A percentile compares a stretch with the other conserved stretches of the same genome.
These are phyloP conservation scores for Aurelia sp. DNA, from an alignment of 30 jellyfish, hydroid and myxozoan species.

Conservation along the genomic window DNA sequence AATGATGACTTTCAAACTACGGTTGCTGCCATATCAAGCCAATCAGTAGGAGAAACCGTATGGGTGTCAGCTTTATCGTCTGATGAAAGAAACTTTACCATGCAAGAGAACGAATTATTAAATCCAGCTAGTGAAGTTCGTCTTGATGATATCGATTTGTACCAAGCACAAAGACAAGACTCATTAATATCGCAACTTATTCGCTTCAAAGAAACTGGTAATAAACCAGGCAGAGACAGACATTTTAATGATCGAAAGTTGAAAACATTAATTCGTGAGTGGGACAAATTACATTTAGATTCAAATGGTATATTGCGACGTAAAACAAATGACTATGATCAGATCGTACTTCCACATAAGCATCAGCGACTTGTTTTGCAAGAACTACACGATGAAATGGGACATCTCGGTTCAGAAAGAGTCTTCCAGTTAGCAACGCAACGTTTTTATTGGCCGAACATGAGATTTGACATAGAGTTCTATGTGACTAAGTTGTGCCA, in stretches of 20 bases:
- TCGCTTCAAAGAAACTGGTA: neutral
- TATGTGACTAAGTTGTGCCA: neutral
- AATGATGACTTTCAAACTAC: no score
- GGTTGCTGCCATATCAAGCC: no score
- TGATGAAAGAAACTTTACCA: no score
- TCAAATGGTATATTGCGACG: slow-evolving; percentile 10
- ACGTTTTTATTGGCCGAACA: slow-evolving; percentile 36
- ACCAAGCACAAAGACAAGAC: no score
- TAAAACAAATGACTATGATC: slow-evolving; percentile 11
- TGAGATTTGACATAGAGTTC: slow-evolving; percentile 8
- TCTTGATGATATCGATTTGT: no score
- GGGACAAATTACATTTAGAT: slow-evolving; percentile 39
- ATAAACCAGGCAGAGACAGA: neutral
- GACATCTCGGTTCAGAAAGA: slow-evolving; percentile 43
- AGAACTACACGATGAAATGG: slow-evolving; percentile 59
- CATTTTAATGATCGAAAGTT: neutral
- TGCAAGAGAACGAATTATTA: no score
- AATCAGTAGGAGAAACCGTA: no score
- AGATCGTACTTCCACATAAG: slow-evolving; percentile 28
- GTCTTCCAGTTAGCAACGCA: slow-evolving; percentile 43
- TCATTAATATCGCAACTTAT: no score
- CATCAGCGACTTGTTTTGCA: neutral
- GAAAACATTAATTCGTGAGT: slow-evolving; percentile 23
- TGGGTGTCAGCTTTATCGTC: no score
- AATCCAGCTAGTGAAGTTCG: no score